Evolutionary conservation across 2,797 vertebrate species (phyloP).

Genomic region (Danio kyathit): DNA sequence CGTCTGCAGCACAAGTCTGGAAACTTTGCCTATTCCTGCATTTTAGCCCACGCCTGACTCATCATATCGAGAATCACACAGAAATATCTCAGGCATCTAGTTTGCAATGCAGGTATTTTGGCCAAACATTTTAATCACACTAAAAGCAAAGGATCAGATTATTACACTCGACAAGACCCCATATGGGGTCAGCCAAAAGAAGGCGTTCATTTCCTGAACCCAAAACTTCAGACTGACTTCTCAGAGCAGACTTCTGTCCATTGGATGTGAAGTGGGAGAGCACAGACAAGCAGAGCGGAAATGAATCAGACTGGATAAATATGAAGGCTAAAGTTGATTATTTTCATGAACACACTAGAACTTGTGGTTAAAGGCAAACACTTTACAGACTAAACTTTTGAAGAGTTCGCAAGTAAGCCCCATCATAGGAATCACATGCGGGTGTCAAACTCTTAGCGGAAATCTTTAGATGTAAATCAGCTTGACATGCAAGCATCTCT

Average conservation of each 20-base stretch:
- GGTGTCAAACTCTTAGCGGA: conserved; percentile 3
- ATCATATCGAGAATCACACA: neutral
- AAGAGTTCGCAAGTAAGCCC: neutral
- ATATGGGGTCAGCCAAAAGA: neutral
- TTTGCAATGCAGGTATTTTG: conserved; percentile 13
- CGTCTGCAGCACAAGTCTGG: neutral
- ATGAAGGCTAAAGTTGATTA: conserved; percentile 18
- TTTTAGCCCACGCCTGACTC: neutral
- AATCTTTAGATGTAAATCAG: conserved; percentile 1
- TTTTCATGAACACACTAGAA: conserved; percentile 1
- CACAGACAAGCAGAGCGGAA: conserved; percentile 1
- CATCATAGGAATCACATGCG: neutral
- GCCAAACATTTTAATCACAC: neutral
- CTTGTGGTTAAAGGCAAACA: neutral
- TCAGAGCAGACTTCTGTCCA: neutral
- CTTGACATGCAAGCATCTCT: neutral
- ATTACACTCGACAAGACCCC: conserved; percentile 2
- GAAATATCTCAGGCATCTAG: neutral
- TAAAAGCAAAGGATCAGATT: neutral
- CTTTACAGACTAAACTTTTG: neutral
- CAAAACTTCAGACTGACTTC: neutral
- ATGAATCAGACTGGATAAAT: conserved; percentile 12
- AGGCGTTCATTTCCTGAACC: conserved; percentile 32
- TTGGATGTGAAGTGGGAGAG: conserved; percentile 2
- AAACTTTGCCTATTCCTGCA: neutral